These are phyloP conservation scores for Cataglyphis cursor DNA, from an alignment of 2,888 invertebrate species.

Conservation along the genomic window DNA sequence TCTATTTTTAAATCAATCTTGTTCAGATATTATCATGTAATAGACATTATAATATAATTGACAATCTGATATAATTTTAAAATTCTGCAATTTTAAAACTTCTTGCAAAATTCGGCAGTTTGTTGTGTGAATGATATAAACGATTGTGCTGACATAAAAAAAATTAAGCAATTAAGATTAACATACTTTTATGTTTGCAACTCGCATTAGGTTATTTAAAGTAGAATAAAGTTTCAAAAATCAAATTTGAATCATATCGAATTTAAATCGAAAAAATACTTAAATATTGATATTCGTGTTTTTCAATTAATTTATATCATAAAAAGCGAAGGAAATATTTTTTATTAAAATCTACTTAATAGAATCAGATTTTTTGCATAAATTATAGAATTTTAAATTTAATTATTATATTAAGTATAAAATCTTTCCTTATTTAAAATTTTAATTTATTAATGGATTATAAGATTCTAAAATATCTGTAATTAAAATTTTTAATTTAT, in stretches of 20 bases:
- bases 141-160: slow-evolving; percentile 49
- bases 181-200: slow-evolving; percentile 67
- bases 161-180: slow-evolving; percentile 59
- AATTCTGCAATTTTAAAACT: background rate
- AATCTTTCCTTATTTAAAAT: background rate
- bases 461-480: background rate
- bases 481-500: background rate
- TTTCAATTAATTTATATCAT: background rate
- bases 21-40: background rate
- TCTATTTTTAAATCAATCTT: slow-evolving; percentile 5
- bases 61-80: background rate
- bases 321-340: background rate
- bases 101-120: slow-evolving; percentile 34
- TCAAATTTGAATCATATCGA: background rate
- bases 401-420: background rate
- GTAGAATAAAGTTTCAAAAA: background rate
- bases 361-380: background rate
- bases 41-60: background rate
- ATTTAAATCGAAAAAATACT: background rate
- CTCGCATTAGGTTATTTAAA: background rate
- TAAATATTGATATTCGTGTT: background rate
- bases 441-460: background rate
- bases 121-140: slow-evolving; percentile 45
- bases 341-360: background rate
- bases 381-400: background rate